Evolutionary conservation across 2,113 vertebrate genomes (phyloP).

Genomic region (Corythaixoides concolor): DNA sequence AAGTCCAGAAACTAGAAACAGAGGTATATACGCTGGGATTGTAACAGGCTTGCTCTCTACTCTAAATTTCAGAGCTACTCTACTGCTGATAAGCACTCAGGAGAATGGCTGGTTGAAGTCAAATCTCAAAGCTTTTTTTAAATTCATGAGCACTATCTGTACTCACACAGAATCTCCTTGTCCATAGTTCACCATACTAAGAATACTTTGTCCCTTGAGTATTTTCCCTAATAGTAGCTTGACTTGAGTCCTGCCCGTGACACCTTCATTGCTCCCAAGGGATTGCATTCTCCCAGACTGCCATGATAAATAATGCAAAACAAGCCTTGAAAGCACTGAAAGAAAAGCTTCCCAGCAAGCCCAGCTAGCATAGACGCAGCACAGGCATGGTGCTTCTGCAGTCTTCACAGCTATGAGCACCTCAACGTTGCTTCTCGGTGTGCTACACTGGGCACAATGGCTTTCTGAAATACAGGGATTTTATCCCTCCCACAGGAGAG

Average conservation of each 20-base stretch:
- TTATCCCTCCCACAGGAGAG: background rate
- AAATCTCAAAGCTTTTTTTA: background rate
- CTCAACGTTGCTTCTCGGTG: background rate
- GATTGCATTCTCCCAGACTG: background rate
- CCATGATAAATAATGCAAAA: background rate
- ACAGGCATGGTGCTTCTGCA: background rate
- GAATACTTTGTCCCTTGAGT: background rate
- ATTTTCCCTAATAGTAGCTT: background rate
- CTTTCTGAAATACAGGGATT: background rate
- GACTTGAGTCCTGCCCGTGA: fast-evolving
- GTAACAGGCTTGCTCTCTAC: background rate
- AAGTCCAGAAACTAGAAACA: background rate
- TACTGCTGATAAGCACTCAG: background rate
- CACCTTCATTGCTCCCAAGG: background rate
- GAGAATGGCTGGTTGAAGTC: background rate
- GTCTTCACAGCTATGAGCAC: background rate
- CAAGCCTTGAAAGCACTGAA: background rate
- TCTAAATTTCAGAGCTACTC: conserved; percentile 4
- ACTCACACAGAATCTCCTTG: background rate
- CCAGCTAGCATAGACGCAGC: background rate
- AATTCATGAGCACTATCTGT: background rate
- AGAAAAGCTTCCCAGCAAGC: background rate
- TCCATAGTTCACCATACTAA: background rate
- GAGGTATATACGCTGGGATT: background rate
- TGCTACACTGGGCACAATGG: background rate